phyloP scores from a whole-genome alignment of 2,113 vertebrate genomes.

The Pluvianellus socialis region DNA sequence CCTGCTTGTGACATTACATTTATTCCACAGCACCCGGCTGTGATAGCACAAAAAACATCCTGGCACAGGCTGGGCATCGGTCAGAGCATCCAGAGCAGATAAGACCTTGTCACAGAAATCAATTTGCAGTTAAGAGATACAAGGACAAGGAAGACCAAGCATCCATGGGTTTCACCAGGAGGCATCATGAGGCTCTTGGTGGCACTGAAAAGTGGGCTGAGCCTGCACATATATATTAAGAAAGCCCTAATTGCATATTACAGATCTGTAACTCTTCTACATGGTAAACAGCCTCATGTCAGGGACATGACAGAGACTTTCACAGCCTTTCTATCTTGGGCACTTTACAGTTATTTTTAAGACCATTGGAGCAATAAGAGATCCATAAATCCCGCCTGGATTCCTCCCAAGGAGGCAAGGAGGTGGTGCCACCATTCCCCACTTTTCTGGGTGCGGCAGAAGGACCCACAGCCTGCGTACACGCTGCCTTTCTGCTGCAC shows the following conservation, averaged over 20 bases:
- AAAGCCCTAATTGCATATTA: not conserved
- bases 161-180: not conserved
- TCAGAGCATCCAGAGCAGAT: not conserved
- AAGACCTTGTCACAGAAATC: not conserved
- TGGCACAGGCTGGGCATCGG: fast-evolving
- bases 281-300: not conserved
- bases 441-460: fast-evolving
- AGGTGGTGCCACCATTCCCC: not conserved
- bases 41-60: not conserved
- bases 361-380: not conserved
- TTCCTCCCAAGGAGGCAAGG: not conserved
- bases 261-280: not conserved
- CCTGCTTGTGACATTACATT: not conserved
- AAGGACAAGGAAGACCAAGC: not conserved
- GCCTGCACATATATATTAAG: not conserved
- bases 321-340: not conserved
- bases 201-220: not conserved
- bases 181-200: not conserved
- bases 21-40: not conserved
- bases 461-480: not conserved
- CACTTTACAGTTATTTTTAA: not conserved
- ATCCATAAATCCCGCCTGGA: fast-evolving
- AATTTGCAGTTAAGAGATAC: not conserved
- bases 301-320: not conserved
- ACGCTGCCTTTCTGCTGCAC: fast-evolving